These are phyloP conservation scores for Hemiscyllium ocellatum DNA, from an alignment of 2,113 vertebrate species.

Conservation along the genomic window DNA sequence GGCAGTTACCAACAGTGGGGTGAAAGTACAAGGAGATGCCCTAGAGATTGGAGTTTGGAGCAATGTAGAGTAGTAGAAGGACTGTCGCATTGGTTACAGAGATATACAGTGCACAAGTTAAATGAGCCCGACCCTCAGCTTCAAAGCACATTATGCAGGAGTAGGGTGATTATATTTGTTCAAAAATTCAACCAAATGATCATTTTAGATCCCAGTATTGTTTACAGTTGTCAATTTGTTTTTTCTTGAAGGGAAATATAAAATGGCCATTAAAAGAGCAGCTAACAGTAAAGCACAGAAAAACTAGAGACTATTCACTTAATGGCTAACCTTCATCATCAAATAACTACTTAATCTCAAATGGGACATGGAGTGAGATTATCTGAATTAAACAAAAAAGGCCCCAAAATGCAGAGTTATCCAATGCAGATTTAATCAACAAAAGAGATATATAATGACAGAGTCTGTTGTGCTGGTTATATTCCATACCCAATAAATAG, in stretches of 20 bases:
- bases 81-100: neutral
- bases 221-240: neutral
- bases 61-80: neutral
- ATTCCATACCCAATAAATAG: neutral
- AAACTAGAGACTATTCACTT: neutral
- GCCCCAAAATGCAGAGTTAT: neutral
- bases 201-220: neutral
- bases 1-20: too few species aligned
- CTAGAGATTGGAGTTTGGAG: neutral
- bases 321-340: too few species aligned
- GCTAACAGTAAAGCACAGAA: neutral
- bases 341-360: neutral
- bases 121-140: neutral
- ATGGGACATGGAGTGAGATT: neutral
- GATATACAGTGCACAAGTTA: neutral
- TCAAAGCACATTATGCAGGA: neutral
- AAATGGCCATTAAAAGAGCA: neutral
- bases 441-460: neutral
- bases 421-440: neutral
- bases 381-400: neutral
- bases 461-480: neutral
- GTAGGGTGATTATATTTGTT: neutral
- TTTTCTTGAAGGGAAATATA: neutral
- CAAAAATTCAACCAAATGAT: neutral
- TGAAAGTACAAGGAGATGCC: too few species aligned